Evolutionary conservation across 1,140 invertebrate genomes (phyloP), one percentile per base, ranked within the genome.

Genomic region (Muscidifurax raptorellus): DNA sequence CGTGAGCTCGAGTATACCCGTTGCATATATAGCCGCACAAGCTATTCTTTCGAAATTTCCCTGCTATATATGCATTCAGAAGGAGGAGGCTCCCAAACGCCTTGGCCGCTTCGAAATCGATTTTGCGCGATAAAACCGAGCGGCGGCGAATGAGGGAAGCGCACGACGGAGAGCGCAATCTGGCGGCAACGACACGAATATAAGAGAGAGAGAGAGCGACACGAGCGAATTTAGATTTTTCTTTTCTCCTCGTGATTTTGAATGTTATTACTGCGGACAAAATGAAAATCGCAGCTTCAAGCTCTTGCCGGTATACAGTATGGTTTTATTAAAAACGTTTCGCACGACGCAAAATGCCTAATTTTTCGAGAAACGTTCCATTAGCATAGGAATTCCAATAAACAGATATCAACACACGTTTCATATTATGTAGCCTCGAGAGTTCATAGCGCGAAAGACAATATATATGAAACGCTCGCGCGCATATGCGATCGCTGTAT

Each of bases 31-130:
- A 52, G 47, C 47, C 1, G 15, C 47, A n/a, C 22, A n/a, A n/a
- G 52, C 22, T 18, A 32, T 81, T 81, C 27, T 72, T 71, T 81
- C 52, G 47, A 82, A 40, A 75, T 75, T 36, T 52, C 47, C 12
- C 30, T 40, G 52, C 52, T 0, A 22, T n/a, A n/a, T n/a, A n/a
- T 22, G 71, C 15, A 74, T 74, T 74, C 71, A 15, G 22, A 30
- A 22, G 32, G 22, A 59, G 52, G 6, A 59, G 32, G 28, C 15
- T 69, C 66, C 28, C 18, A 74, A 74, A 40, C 30, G 71, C 71
- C 32, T 74, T 40, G 71, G 32, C 9, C 71, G 74, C 74, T 76
- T 76, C 36, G 36, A 47, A 76, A 76, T 47, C 74, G 74, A 76
- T 76, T 76, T 47, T 28, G 74, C 74, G 25, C 40, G 74, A 76